Base-by-base conservation (phyloP, 2,797 vertebrate species). In the Chaenodraco wilsoni region DNA sequence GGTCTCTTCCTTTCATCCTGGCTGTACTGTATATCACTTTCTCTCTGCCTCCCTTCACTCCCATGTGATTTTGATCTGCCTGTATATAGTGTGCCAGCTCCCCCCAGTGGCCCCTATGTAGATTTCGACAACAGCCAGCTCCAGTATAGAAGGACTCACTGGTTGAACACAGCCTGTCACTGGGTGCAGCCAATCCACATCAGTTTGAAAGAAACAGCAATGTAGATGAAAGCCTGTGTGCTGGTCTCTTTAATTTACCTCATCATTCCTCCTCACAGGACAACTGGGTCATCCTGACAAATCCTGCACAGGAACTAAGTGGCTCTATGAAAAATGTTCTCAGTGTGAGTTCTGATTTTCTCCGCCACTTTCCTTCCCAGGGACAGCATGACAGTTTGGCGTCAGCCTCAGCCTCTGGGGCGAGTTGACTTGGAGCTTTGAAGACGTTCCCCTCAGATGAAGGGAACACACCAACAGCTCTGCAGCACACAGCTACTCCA, bases 281-380 rank as follows among this genome's bases (percentile, higher is more conserved):
- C 82, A 89, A 88, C 72, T 89, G 78, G 89, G 87, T 91, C 91
- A 91, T 78, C 74, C 76, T 84, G 85, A 90, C 88, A 89, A 91
- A 93, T 86, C 83, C 80, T 82, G 69, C 83, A 62, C 69, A 66
- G 74, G 70, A 85, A 73, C 82, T 74, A 72, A 83, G 69, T 67
- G 82, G 73, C 82, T 89, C 66, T 63, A 40, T 77, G 79, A 79
- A 84, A 84, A 78, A 83, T 71, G 60, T 82, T 89, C 78, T 69
- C 69, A 75, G 69, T 81, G 81, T 76, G 86, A 87, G 80, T 77
- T 76, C 65, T 76, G 76, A 87, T 87, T 85, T 67, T 76, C 80
- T 64, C 81, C 75, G 81, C 76, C 63, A 60, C 74, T 79, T 78
- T 72, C 41, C 80, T 82, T 85, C 82, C 71, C 68, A 58, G 84